Conservation (phyloP, 2,113 vertebrate genomes). For the Tonatia bakeri region DNA sequence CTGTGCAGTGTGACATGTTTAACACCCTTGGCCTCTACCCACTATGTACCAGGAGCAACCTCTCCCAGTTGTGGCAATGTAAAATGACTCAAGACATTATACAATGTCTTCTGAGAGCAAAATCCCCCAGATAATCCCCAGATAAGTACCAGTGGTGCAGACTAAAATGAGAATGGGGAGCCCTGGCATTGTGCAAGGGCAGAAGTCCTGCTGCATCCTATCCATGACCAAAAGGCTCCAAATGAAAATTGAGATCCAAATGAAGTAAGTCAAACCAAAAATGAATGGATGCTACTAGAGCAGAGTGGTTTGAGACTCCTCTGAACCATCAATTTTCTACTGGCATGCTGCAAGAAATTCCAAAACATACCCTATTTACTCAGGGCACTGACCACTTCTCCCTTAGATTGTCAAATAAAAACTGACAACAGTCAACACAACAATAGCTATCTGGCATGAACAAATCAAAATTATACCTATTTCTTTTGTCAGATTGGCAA, state of each 20-base stretch:
- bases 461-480: neutral
- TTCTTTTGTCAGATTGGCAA: neutral
- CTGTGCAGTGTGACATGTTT: neutral
- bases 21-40: neutral
- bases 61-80: neutral
- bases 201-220: neutral
- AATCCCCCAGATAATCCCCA: neutral
- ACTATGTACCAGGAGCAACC: neutral
- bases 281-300: neutral
- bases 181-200: accelerated
- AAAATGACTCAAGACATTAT: neutral
- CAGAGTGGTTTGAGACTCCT: neutral
- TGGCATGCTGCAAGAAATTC: neutral
- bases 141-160: neutral
- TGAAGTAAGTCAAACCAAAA: neutral
- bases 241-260: neutral
- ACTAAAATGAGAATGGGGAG: neutral
- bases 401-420: neutral
- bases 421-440: neutral
- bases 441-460: neutral
- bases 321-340: neutral
- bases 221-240: neutral
- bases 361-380: neutral
- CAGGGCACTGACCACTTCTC: neutral
- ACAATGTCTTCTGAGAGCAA: neutral